Conservation (phyloP, 2,113 vertebrate genomes). For the Procavia capensis region DNA sequence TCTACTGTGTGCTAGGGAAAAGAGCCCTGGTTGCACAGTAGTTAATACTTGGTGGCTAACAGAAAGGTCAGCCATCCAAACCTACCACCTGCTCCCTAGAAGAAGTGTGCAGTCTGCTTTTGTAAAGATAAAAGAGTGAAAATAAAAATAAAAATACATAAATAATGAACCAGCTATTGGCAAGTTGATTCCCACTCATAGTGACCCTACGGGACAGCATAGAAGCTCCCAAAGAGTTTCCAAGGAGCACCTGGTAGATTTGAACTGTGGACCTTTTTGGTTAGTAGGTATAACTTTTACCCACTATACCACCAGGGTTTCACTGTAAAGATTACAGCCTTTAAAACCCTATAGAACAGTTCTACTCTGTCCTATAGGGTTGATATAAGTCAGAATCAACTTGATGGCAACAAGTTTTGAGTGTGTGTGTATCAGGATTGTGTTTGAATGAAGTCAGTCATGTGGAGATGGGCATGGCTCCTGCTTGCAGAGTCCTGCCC, state of each 20-base stretch:
- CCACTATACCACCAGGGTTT: too few relatives aligned
- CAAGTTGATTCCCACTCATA: too few relatives aligned
- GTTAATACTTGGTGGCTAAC: not conserved
- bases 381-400: not conserved
- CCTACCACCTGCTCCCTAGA: not conserved
- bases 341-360: not conserved
- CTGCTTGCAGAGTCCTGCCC: not conserved
- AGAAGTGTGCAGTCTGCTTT: not conserved
- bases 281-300: too few relatives aligned
- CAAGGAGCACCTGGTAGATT: too few relatives aligned
- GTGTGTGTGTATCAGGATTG: too few relatives aligned
- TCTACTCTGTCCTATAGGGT: not conserved
- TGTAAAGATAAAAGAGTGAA: too few relatives aligned
- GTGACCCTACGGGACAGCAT: too few relatives aligned
- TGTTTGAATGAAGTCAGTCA: fast-evolving
- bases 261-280: too few relatives aligned
- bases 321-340: not conserved
- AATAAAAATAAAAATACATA: too few relatives aligned
- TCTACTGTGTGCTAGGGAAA: not conserved
- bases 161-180: too few relatives aligned
- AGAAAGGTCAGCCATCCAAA: not conserved
- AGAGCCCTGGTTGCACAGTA: not conserved
- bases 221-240: too few relatives aligned
- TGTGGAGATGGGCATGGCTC: not conserved
- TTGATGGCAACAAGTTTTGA: fast-evolving